phyloP scores from a whole-genome alignment of 2,888 invertebrate species.

The Octodonta nipae region DNA sequence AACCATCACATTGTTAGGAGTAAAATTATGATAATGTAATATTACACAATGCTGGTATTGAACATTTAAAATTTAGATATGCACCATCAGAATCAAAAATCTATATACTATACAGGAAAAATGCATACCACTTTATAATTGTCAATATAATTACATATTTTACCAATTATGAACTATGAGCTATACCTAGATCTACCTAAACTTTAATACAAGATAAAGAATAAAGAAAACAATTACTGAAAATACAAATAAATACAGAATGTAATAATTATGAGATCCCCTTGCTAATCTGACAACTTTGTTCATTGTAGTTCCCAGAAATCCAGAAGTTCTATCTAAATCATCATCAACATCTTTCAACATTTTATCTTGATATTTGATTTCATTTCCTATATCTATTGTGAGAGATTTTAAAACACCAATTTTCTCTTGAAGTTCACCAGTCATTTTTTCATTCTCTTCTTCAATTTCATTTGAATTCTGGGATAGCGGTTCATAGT shows the following conservation, averaged over 20 bases:
- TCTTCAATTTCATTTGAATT: slow-evolving; percentile 63
- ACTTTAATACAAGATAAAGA: slow-evolving; percentile 63
- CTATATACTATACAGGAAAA: no score
- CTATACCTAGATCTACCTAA: slow-evolving; percentile 42
- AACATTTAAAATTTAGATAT: no score
- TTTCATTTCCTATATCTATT: slow-evolving; percentile 81
- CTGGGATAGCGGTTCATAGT: slow-evolving; percentile 63
- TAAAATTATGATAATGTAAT: no score
- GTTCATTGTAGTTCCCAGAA: slow-evolving; percentile 73
- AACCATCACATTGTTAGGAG: no score
- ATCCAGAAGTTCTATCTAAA: slow-evolving; percentile 77
- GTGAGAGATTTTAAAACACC: slow-evolving; percentile 77
- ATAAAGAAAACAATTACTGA: slow-evolving; percentile 75
- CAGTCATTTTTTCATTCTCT: slow-evolving; percentile 80
- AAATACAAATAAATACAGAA: slow-evolving; percentile 76
- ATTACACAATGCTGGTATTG: no score
- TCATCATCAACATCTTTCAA: slow-evolving; percentile 80
- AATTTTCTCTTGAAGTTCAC: slow-evolving; percentile 80
- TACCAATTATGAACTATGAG: no score
- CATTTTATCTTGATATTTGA: slow-evolving; percentile 78
- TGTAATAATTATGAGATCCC: slow-evolving; percentile 75
- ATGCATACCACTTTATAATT: no score
- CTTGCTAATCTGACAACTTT: slow-evolving; percentile 67
- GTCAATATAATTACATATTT: no score
- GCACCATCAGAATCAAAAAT: no score